Evolutionary conservation across 2,888 invertebrate species (phyloP).

Genomic region (Thymelicus sylvestris): DNA sequence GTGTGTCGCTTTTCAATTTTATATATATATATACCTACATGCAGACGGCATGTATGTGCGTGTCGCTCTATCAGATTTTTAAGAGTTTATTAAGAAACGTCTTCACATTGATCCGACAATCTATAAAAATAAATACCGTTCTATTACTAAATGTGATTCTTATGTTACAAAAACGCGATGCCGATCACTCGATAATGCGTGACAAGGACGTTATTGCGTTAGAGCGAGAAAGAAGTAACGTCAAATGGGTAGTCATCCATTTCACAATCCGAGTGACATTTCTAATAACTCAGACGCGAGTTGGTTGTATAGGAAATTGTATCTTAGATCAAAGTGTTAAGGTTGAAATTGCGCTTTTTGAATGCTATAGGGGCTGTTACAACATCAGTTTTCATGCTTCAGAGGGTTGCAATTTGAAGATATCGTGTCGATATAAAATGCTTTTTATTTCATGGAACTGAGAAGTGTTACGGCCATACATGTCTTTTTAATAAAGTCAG

Average conservation of each 20-base stretch:
- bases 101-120: too few relatives aligned
- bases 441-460: not conserved
- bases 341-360: constrained; percentile 14
- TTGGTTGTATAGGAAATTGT: constrained; percentile 17
- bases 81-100: too few relatives aligned
- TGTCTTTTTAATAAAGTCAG: not conserved
- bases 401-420: constrained; percentile 17
- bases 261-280: constrained; percentile 35
- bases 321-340: constrained; percentile 16
- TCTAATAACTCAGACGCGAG: constrained; percentile 32
- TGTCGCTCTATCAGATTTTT: too few relatives aligned
- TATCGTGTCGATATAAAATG: constrained; percentile 21
- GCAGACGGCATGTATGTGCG: too few relatives aligned
- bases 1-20: too few relatives aligned
- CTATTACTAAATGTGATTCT: constrained; percentile 27
- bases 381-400: constrained; percentile 19
- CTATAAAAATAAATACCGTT: constrained; percentile 11
- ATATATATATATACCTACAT: too few relatives aligned
- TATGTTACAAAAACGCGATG: constrained; percentile 21
- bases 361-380: constrained; percentile 14
- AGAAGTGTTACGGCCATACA: not conserved
- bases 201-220: constrained; percentile 22
- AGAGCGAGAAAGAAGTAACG: constrained; percentile 23
- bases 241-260: constrained; percentile 37
- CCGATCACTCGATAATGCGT: constrained; percentile 19